A percentile compares a stretch with the other conserved stretches of the same genome.
Conservation (phyloP, 2,888 invertebrate species). For the Pteria penguin region DNA sequence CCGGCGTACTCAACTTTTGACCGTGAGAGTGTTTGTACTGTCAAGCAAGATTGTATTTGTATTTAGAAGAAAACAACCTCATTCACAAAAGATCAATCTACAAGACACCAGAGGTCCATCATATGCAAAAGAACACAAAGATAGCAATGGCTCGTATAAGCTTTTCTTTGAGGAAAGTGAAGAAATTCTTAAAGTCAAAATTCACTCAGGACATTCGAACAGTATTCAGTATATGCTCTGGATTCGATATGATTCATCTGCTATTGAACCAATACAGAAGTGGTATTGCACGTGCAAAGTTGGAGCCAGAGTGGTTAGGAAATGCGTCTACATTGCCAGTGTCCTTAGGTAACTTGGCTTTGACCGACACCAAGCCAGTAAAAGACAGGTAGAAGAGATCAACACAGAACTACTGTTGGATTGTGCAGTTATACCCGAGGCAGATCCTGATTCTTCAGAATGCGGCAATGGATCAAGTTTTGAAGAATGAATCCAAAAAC, state of each 20-base stretch:
- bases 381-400: too few relatives aligned
- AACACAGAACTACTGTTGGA: too few relatives aligned
- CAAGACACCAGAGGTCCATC: too few relatives aligned
- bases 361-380: not conserved
- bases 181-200: not conserved
- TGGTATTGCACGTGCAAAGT: conserved; percentile 33
- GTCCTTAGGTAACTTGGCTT: conserved; percentile 24
- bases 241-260: too few relatives aligned
- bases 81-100: not conserved
- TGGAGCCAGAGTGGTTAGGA: conserved; percentile 27
- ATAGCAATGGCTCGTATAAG: not conserved
- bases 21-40: not conserved
- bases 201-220: conserved; percentile 5
- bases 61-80: not conserved
- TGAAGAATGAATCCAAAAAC: too few relatives aligned
- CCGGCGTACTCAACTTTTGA: not conserved
- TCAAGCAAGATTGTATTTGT: not conserved
- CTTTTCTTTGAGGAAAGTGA: not conserved
- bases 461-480: too few relatives aligned
- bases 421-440: too few relatives aligned
- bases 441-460: too few relatives aligned
- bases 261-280: too few relatives aligned
- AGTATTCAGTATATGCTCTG: not conserved
- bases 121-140: not conserved
- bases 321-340: conserved; percentile 32